Evolutionary conservation across 2,888 invertebrate species (phyloP), one percentile per base, ranked within the genome.

Genomic region (Ariolimax columbianus): DNA sequence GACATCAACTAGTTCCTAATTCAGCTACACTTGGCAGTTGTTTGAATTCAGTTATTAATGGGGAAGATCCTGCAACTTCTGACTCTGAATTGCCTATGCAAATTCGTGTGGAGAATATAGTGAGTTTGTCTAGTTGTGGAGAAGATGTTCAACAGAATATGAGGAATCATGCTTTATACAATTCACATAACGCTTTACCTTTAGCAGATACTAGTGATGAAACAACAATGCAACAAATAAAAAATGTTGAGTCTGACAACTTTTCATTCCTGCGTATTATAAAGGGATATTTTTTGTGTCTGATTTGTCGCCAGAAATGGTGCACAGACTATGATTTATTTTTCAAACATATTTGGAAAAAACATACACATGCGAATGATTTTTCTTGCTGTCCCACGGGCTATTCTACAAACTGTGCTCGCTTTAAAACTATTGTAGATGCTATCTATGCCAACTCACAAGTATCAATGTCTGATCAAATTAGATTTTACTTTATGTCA

Each of bases 271-370:
- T 82, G 51, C 36, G 43, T 43, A 9, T 83, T 68, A 26, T 47
- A 3, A 83, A 77, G 30, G 83, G 83, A 23, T 51, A 43, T 83
- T 77, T 40, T 36, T 77, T 77, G 43, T 83, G 83, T 43, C 73
- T 83, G 11, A 66, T n/a, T 0, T 83, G 83, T 77, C 6, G 26
- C 17, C 43, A 36, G n/a, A 75, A 83, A 38, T 83, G 83, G 83
- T 51, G 36, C 19, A 33, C 72, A 19, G 66, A 66, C 11, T 33
- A 43, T 47, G 40, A 47, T 36, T 43, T 43, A 43, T 83, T 83
- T 68, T 77, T 83, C 47, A 77, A 68, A n/a, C 83, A 83, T 68
- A 68, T 83, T 17, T 83, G 83, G 83, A 14, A 66, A 47, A 66
- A 77, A 30, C 83, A 83, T 51, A 30, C 47, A 9, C 83, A 83